Conservation (phyloP, 1,140 invertebrate species). For the Melitaea cinxia region DNA sequence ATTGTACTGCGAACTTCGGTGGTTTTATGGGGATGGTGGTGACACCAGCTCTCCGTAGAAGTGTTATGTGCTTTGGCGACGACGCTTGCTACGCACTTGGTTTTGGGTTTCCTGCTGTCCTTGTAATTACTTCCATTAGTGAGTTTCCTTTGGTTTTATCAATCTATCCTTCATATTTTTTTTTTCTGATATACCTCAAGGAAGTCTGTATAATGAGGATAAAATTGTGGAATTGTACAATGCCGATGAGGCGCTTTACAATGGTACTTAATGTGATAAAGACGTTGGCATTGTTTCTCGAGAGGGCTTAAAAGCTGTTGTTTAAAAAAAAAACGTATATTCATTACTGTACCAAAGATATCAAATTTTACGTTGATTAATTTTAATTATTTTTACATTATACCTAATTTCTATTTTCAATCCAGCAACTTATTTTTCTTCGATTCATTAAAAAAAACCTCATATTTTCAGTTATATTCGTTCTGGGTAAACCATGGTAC, state of each 20-base stretch:
- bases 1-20: slow-evolving; percentile 91
- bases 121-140: slow-evolving; percentile 86
- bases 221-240: not conserved
- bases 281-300: too few species aligned
- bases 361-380: too few species aligned
- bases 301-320: too few species aligned
- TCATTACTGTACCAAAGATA: too few species aligned
- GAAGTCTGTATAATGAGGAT: too few species aligned
- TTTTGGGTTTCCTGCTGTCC: slow-evolving; percentile 88
- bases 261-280: too few species aligned
- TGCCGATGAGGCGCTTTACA: too few species aligned
- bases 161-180: slow-evolving; percentile 8
- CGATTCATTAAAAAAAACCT: slow-evolving; percentile 10
- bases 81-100: slow-evolving; percentile 90
- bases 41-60: slow-evolving; percentile 87
- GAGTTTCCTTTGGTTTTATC: slow-evolving; percentile 40
- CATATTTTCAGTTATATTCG: slow-evolving; percentile 85
- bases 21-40: slow-evolving; percentile 88
- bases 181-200: too few species aligned
- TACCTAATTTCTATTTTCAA: too few species aligned
- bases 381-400: too few species aligned
- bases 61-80: slow-evolving; percentile 87
- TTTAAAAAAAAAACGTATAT: too few species aligned
- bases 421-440: too few species aligned
- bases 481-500: slow-evolving; percentile 86